Evolutionary conservation across 64 coral and sea anemone genomes (phyloP).

Genomic region (Stichodactyla mertensii): DNA sequence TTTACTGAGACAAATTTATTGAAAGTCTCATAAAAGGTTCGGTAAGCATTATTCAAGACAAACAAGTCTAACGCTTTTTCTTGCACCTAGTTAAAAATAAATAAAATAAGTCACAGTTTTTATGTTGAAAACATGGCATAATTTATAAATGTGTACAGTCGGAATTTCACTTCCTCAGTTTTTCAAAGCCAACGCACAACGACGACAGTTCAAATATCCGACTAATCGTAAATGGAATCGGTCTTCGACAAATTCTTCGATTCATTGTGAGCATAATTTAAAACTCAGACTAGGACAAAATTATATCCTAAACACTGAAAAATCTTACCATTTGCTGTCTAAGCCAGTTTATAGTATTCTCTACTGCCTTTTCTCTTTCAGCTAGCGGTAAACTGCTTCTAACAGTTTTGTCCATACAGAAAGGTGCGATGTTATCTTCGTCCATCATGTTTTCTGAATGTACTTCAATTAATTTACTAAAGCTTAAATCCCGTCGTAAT

Average conservation of each 20-base stretch:
- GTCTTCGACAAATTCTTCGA: neutral
- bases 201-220: neutral
- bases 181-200: neutral
- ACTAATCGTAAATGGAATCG: neutral
- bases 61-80: neutral
- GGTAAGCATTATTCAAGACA: neutral
- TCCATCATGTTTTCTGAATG: neutral
- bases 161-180: neutral
- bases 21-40: neutral
- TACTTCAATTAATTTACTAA: neutral
- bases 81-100: neutral
- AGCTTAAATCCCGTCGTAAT: neutral
- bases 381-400: neutral
- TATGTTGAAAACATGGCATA: neutral
- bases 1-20: neutral
- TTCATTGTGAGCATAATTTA: neutral
- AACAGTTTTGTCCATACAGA: neutral
- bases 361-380: conserved; percentile 8
- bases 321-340: conserved; percentile 1
- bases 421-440: neutral
- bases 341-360: neutral
- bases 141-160: neutral
- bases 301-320: neutral
- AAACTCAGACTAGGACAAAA: neutral
- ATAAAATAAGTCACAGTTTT: neutral